Evolutionary conservation across 1,140 invertebrate species (phyloP).

Genomic region (Apolygus lucorum): DNA sequence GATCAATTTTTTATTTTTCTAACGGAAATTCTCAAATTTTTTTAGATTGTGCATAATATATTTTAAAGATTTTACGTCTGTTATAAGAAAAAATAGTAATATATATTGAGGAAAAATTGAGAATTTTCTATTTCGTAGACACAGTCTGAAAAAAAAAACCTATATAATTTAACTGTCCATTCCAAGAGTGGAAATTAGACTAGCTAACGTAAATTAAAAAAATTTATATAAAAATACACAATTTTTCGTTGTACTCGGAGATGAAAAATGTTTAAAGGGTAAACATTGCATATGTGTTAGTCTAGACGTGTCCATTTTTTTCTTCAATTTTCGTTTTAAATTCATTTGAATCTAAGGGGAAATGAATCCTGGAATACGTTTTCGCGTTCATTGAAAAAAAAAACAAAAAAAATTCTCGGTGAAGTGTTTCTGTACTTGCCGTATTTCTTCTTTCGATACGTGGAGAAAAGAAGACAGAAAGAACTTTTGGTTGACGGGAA

Average conservation of each 20-base stretch:
- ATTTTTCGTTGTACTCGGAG: neutral
- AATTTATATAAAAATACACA: constrained; percentile 11
- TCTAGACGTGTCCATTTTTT: no score
- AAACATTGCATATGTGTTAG: constrained; percentile 9
- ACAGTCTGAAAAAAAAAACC: constrained; percentile 21
- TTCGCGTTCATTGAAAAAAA: no score
- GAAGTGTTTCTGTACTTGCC: no score
- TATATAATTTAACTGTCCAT: constrained; percentile 26
- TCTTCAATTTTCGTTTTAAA: no score
- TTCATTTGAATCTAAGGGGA: no score
- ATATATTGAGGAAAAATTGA: constrained; percentile 25
- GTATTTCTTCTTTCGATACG: no score
- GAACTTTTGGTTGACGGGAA: no score
- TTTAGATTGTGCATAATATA: constrained; percentile 23
- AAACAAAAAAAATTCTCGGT: no score
- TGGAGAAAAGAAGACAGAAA: no score
- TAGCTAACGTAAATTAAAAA: constrained; percentile 18
- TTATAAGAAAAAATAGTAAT: constrained; percentile 15
- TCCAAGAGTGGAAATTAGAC: constrained; percentile 27
- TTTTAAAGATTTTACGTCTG: constrained; percentile 21
- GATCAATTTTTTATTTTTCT: constrained; percentile 27
- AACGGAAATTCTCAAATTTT: constrained; percentile 28
- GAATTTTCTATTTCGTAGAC: constrained; percentile 27
- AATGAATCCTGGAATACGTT: no score
- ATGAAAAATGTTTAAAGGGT: constrained; percentile 21